phyloP scores from a whole-genome alignment of 1,140 invertebrate species.

The Hesperophylax magnus region DNA sequence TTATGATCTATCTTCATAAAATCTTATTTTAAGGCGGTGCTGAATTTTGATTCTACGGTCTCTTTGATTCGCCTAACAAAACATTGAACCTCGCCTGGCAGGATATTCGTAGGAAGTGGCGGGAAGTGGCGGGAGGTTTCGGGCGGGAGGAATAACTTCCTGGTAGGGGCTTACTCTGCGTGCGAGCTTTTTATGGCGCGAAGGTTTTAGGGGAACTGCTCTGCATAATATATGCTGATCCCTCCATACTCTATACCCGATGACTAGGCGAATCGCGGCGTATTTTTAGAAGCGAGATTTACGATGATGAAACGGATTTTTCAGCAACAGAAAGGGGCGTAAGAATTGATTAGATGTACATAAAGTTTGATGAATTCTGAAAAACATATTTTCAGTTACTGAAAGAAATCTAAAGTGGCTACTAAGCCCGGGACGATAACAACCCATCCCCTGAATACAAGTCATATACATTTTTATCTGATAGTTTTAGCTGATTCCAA shows the following conservation, averaged over 20 bases:
- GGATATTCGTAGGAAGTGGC: background rate
- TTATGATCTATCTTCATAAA: too few species aligned
- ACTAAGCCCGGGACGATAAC: too few species aligned
- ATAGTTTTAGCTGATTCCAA: too few species aligned
- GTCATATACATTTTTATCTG: too few species aligned
- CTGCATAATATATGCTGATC: constrained; percentile 22
- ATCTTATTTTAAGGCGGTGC: too few species aligned
- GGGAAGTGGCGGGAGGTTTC: background rate
- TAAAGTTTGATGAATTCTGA: background rate
- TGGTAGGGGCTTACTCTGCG: background rate
- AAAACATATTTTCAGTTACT: background rate
- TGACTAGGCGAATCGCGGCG: constrained; percentile 10
- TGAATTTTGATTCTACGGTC: too few species aligned
- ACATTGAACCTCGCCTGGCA: background rate
- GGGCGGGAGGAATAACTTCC: background rate
- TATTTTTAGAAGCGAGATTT: constrained; percentile 5
- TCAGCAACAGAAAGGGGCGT: background rate
- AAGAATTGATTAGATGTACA: constrained; percentile 1
- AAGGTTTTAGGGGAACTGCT: background rate
- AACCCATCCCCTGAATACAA: too few species aligned
- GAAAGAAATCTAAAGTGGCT: too few species aligned
- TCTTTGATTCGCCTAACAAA: background rate
- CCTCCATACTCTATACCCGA: constrained; percentile 6
- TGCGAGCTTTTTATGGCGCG: constrained; percentile 3
- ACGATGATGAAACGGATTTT: constrained; percentile 4